phyloP scores from a whole-genome alignment of 2,797 vertebrate genomes.

The Leptodactylus fallax region DNA sequence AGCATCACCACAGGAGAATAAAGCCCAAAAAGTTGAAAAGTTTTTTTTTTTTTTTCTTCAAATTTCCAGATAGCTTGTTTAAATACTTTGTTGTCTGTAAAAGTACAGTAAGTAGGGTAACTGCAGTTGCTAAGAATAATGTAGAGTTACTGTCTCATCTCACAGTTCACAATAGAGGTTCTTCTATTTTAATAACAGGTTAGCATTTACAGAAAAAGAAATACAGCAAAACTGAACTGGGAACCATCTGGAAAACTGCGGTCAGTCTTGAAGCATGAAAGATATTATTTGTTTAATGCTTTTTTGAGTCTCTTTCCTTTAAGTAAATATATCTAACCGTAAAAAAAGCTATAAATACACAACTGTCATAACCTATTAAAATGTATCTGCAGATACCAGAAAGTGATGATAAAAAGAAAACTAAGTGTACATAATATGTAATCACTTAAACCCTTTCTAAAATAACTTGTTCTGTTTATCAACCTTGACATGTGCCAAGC shows the following conservation, averaged over 20 bases:
- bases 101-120: background rate
- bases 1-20: background rate
- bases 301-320: slow-evolving; percentile 13
- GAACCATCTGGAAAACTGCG: slow-evolving; percentile 49
- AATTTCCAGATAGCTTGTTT: background rate
- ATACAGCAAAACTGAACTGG: slow-evolving; percentile 5
- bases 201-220: slow-evolving; percentile 31
- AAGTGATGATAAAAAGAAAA: slow-evolving; percentile 50
- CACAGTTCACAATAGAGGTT: background rate
- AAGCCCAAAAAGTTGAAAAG: too few relatives aligned
- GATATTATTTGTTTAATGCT: slow-evolving; percentile 41
- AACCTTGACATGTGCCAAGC: slow-evolving; percentile 43
- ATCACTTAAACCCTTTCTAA: slow-evolving; percentile 29
- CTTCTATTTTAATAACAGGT: slow-evolving; percentile 23
- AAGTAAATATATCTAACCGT: slow-evolving; percentile 42
- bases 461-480: slow-evolving; percentile 37
- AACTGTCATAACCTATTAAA: slow-evolving; percentile 47
- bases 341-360: slow-evolving; percentile 42
- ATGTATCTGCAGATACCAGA: slow-evolving; percentile 16
- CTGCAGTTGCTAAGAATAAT: background rate
- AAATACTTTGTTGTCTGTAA: background rate
- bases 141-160: background rate
- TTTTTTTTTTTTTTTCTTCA: too few relatives aligned
- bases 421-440: slow-evolving; percentile 22
- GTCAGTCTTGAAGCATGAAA: slow-evolving; percentile 31